Percentiles rank a stretch among this genome's conserved stretches.
Evolutionary conservation across 2,113 vertebrate genomes (phyloP).

Genomic region (Calypte anna): DNA sequence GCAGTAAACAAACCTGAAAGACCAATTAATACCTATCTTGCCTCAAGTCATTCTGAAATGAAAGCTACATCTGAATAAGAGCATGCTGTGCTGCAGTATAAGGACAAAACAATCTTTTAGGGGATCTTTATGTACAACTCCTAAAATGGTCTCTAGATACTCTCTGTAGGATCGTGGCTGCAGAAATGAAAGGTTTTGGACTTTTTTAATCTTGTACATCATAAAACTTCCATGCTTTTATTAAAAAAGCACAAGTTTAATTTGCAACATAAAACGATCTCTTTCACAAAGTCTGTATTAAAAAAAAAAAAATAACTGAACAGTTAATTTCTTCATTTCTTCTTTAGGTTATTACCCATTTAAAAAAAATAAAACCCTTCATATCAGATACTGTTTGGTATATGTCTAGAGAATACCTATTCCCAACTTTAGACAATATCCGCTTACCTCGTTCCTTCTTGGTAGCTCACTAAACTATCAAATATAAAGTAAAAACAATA

Average conservation of each 20-base stretch:
- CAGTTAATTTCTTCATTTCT: neutral
- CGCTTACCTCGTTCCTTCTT: neutral
- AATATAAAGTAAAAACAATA: neutral
- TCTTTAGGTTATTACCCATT: neutral
- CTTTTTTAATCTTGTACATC: neutral
- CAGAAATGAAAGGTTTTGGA: neutral
- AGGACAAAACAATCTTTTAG: neutral
- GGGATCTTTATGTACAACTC: neutral
- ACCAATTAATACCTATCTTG: neutral
- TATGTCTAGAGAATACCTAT: neutral
- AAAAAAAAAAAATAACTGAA: neutral
- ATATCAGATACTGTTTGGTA: neutral
- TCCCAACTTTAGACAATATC: neutral
- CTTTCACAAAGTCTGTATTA: neutral
- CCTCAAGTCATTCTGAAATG: neutral
- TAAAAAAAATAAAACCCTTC: neutral
- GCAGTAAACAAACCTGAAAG: neutral
- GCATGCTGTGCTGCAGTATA: neutral
- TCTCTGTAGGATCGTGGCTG: neutral
- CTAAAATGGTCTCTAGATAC: neutral
- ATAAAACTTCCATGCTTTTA: neutral
- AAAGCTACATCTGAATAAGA: neutral
- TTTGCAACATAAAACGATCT: neutral
- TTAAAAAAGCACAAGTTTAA: neutral
- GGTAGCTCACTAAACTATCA: neutral